Evolutionary conservation across 2,888 invertebrate genomes (phyloP).

Genomic region (Trichopoda pennipes): DNA sequence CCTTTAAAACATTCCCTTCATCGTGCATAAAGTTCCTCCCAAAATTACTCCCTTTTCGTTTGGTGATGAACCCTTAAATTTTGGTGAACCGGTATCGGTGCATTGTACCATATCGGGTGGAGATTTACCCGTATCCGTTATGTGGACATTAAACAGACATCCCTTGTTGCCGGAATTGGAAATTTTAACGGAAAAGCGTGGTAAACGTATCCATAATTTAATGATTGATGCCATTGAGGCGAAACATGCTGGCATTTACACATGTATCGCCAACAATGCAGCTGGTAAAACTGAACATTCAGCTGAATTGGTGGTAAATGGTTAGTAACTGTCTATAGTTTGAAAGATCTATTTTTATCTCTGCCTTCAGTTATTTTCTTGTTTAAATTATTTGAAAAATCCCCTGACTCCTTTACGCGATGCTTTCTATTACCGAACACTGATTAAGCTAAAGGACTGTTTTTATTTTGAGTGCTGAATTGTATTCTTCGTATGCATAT

Average conservation of each 20-base stretch:
- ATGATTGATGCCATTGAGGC: constrained; percentile 86
- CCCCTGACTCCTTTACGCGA: not conserved
- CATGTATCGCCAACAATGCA: constrained; percentile 87
- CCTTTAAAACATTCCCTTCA: not conserved
- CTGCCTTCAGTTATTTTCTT: not conserved
- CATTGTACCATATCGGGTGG: constrained; percentile 87
- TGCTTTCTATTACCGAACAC: not conserved
- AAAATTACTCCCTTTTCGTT: constrained; percentile 88
- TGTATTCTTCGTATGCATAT: constrained; percentile 45
- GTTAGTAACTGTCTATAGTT: constrained; percentile 80
- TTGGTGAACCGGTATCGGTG: constrained; percentile 84
- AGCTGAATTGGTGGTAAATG: constrained; percentile 87
- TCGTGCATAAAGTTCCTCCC: constrained; percentile 73
- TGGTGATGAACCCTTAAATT: constrained; percentile 87
- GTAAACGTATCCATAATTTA: constrained; percentile 82
- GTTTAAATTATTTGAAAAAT: not conserved
- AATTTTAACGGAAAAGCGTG: constrained; percentile 79
- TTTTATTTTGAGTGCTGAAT: constrained; percentile 5
- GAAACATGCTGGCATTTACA: constrained; percentile 88
- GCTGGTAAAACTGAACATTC: constrained; percentile 87
- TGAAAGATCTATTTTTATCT: not conserved
- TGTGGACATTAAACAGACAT: constrained; percentile 86
- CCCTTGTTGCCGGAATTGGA: constrained; percentile 78
- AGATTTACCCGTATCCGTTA: constrained; percentile 89
- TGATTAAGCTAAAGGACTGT: not conserved